Base-by-base conservation (phyloP, 2,113 vertebrate genomes). In the Alethe castanea region DNA sequence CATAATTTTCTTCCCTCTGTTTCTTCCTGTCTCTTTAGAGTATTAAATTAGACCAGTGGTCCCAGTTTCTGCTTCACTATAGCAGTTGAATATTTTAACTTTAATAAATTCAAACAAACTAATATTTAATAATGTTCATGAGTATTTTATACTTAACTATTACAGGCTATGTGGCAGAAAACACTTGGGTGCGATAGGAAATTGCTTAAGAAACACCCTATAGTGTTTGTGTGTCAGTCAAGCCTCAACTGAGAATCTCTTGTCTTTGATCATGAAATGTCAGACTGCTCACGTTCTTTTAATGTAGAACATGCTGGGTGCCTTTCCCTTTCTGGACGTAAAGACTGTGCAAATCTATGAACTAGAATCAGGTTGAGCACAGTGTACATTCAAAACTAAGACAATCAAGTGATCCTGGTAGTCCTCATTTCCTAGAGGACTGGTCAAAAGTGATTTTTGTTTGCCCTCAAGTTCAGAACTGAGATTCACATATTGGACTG, bases 201-300 rank as follows among this genome's bases (percentile, higher is more conserved):
- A 57, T 79, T 88, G 50, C 38, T 94, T 88, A 64, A 95, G 78
- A 85, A 94, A 88, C 52, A 80, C 42, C 66, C 53, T 2, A 6
- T 88, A 70, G 70, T 11, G 29, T 88, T 67, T 81, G 38, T 91
- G 48, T 95, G 74, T 96, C 59, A 78, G 92, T 80, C 54, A 77
- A 83, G 59, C 59, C 79, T 93, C 60, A 85, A 5, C 42, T 66
- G 87, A 73, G 87, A 90, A 74, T 74, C 81, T 70, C 67, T 80
- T 45, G 42, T 81, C 93, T 96, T 97, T 97, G 81, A 96, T 95
- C 93, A 70, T 33, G 81, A 90, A 82, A 90, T 88, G 71, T 92
- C 90, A 91, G 92, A 26, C 74, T 92, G 33, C 81, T 95, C 85
- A 67, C 90, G 66, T 77, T 97, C 74, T 95, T 94, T 93, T 90